Evolutionary conservation across 2,888 invertebrate genomes (phyloP), one percentile per base, ranked within the genome.

Genomic region (Syritta pipiens): DNA sequence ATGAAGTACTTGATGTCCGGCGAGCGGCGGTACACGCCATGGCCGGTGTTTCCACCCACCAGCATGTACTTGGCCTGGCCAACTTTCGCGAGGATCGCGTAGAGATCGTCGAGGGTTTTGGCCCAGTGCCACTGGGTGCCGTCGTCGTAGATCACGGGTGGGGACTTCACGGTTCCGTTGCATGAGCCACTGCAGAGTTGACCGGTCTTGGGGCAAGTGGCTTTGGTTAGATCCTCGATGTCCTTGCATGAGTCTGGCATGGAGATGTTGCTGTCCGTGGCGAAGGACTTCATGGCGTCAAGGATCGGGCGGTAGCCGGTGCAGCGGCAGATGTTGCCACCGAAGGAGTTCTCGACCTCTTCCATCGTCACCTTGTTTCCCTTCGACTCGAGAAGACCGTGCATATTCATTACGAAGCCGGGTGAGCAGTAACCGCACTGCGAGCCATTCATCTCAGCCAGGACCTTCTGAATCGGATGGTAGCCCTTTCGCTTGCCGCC

Each of bases 381-480:
- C 63, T 90, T 90, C 0, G 89, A 86, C 84, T 91, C 88, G 28
- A 90, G 85, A 10, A 92, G 84, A 40, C 92, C 92, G 85, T 82
- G 86, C 93, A 94, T 94, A 82, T 91, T 93, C 93, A 94, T 94
- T 53, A 95, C 90, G 91, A 94, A 93, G 7, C 94, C 95, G 0
- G 95, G 93, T 10, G 93, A 93, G 83, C 95, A 95, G 85, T 90
- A 94, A 1, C 94, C 94, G 84, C 94, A 94, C 85, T 94, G 94
- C 0, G 93, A 92, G 0, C 93, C 94, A 85, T 93, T 92, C 84
- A 93, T 91, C 49, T 91, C 90, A 4, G 93, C 93, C 59, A 94
- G 86, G 1, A 92, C 88, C 42, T 88, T 89, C 85, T 94, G 94
- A 40, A 95, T 91, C 9, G 91, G 90, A 83, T 94, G 93, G 84